Conservation (phyloP, 1,140 invertebrate species). For the Panulirus ornatus region DNA sequence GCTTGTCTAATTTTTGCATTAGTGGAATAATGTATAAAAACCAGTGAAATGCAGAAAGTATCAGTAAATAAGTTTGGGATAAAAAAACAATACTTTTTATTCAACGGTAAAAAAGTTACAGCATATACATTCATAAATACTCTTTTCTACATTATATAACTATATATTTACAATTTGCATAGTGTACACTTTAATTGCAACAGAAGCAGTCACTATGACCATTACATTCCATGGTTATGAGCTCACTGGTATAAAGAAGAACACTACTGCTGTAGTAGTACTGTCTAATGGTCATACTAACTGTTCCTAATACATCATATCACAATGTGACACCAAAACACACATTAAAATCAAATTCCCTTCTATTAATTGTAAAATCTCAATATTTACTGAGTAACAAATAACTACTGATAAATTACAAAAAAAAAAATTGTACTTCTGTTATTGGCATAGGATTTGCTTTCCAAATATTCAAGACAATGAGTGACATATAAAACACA, state of each 20-base stretch:
- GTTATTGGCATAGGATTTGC: background rate
- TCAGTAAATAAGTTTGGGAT: no score
- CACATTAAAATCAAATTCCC: background rate
- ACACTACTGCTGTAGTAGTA: background rate
- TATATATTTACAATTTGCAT: constrained; percentile 18
- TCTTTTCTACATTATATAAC: background rate
- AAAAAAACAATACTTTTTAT: no score
- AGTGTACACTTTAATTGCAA: background rate
- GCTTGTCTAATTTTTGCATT: no score
- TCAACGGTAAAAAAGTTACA: constrained; percentile 15
- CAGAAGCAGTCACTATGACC: background rate
- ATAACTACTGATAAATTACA: background rate
- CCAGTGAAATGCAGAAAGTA: no score
- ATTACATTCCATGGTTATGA: background rate
- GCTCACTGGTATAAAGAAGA: background rate
- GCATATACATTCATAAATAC: constrained; percentile 21
- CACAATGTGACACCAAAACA: constrained; percentile 1
- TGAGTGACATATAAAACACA: background rate
- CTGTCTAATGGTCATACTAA: constrained; percentile 3
- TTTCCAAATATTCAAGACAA: background rate
- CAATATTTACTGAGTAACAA: background rate
- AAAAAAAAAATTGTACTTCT: constrained; percentile 7
- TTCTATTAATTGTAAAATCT: background rate
- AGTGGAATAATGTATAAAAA: no score
- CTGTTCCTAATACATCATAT: background rate